Evolutionary conservation across 2,888 invertebrate genomes (phyloP).

Genomic region (Drosophila ezoana): DNA sequence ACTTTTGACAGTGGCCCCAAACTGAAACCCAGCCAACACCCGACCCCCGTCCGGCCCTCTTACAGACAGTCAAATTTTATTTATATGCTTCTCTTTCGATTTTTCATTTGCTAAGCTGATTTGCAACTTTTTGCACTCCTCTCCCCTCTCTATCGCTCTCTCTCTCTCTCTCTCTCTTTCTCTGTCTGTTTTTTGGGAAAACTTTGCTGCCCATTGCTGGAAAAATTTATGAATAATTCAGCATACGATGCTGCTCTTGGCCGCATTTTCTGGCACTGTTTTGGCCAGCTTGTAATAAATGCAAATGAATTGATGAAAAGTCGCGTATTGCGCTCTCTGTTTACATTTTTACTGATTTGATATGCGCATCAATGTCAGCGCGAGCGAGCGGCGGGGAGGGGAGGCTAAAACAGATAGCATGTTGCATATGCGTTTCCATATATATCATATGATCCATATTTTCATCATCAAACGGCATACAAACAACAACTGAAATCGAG

Average conservation of each 20-base stretch:
- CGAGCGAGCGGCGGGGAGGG: neutral
- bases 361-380: conserved; percentile 64
- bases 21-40: neutral
- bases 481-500: neutral
- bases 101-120: conserved; percentile 77
- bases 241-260: conserved; percentile 56
- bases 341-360: conserved; percentile 61
- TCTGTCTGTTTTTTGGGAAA: conserved; percentile 23
- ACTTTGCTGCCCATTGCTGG: conserved; percentile 42
- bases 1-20: conserved; percentile 51
- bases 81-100: conserved; percentile 55
- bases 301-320: conserved; percentile 73
- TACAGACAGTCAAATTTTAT: conserved; percentile 45
- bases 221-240: conserved; percentile 75
- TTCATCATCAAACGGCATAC: conserved; percentile 8
- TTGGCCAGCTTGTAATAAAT: conserved; percentile 55
- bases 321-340: conserved; percentile 64
- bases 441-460: conserved; percentile 16
- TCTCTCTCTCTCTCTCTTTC: conserved; percentile 9
- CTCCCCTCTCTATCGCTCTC: neutral
- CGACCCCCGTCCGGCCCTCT: neutral
- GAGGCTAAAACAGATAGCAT: neutral
- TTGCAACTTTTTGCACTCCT: conserved; percentile 42
- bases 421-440: conserved; percentile 22
- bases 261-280: conserved; percentile 32